phyloP scores from a whole-genome alignment of 2,888 invertebrate species.

The Mylabris sibirica region DNA sequence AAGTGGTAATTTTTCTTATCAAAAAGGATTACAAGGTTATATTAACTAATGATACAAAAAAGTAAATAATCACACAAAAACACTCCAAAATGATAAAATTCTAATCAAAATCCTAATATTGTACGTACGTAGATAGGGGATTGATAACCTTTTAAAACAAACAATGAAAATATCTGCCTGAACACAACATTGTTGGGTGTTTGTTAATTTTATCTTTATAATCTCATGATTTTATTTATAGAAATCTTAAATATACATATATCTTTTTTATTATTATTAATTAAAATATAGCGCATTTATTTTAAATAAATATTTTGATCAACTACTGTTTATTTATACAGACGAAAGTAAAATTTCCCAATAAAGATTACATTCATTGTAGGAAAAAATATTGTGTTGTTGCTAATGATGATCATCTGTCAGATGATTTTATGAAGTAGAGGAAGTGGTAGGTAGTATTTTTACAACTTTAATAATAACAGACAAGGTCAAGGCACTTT shows the following conservation, averaged over 20 bases:
- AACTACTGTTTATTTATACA: not conserved
- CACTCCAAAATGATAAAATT: not conserved
- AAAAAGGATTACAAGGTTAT: not conserved
- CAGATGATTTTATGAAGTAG: too few relatives aligned
- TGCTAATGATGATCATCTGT: not conserved
- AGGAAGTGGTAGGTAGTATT: not conserved
- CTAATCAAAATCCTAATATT: slow-evolving; percentile 4
- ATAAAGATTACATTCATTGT: too few relatives aligned
- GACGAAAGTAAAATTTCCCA: not conserved
- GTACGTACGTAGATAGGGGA: not conserved
- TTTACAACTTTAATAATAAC: slow-evolving; percentile 31
- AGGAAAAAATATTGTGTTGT: not conserved
- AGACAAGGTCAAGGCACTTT: slow-evolving; percentile 33
- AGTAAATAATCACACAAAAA: slow-evolving; percentile 1
- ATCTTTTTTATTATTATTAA: not conserved
- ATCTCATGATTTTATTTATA: slow-evolving; percentile 4
- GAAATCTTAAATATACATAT: slow-evolving; percentile 1
- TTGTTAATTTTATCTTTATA: slow-evolving; percentile 8
- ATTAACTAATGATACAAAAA: not conserved
- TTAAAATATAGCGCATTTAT: not conserved
- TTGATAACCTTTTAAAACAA: not conserved
- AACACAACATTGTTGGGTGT: not conserved
- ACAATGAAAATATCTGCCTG: not conserved
- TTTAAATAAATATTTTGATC: slow-evolving; percentile 2
- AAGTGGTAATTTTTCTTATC: not conserved